These are phyloP conservation scores for Acrocera orbiculus DNA, from an alignment of 2,888 invertebrate species.

Conservation along the genomic window DNA sequence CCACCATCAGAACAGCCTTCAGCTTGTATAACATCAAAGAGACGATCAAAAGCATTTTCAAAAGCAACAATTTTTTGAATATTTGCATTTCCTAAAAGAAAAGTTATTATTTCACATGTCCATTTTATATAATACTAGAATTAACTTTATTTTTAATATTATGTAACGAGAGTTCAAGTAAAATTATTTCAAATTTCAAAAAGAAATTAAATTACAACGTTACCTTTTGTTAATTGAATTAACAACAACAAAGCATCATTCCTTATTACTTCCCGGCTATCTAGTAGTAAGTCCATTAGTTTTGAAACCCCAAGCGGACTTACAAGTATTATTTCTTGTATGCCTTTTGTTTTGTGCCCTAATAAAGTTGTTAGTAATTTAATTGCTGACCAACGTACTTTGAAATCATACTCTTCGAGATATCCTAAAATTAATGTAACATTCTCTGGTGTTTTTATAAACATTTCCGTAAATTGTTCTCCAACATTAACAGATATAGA, in stretches of 20 bases:
- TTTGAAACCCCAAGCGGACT: conserved; percentile 96
- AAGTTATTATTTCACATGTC: not conserved
- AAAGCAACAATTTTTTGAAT: conserved; percentile 99
- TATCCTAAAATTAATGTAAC: conserved; percentile 64
- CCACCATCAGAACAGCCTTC: conserved; percentile 92
- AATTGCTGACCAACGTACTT: conserved; percentile 79
- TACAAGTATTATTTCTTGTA: conserved; percentile 71
- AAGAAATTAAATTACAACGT: not conserved
- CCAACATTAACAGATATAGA: conserved; percentile 54
- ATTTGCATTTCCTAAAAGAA: conserved; percentile 63
- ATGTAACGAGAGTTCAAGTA: not conserved
- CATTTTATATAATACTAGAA: not conserved
- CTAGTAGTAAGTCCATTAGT: conserved; percentile 88
- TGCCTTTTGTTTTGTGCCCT: conserved; percentile 66
- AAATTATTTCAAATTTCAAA: not conserved
- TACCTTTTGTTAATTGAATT: conserved; percentile 62
- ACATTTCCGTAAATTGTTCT: conserved; percentile 93
- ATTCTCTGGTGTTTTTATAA: conserved; percentile 76
- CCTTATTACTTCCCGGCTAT: conserved; percentile 85
- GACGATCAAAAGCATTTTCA: conserved; percentile 92
- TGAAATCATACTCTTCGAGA: conserved; percentile 89
- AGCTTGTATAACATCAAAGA: conserved; percentile 80
- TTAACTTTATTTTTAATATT: not conserved
- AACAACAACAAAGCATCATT: conserved; percentile 86
- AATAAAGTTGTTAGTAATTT: conserved; percentile 76